Base-by-base conservation (phyloP, 1,140 invertebrate genomes). In the Drosophila ficusphila region DNA sequence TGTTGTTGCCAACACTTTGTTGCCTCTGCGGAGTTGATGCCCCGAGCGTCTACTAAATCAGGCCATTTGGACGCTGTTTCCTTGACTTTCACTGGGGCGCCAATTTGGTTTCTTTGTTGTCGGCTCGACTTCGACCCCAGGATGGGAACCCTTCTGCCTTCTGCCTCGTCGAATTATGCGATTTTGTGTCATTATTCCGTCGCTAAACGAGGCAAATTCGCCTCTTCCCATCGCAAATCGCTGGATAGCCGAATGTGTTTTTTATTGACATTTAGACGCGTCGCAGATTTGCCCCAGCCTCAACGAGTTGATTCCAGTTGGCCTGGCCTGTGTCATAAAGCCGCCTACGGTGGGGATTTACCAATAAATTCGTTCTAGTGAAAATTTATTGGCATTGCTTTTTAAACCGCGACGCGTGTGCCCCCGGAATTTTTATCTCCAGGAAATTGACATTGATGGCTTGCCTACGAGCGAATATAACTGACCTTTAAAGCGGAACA, bases 341-440 rank as follows among this genome's bases (percentile, higher is more conserved):
- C 65, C 44, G 39, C 34, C 33, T 60, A 38, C 11, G 56, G 42
- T 21, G 58, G 46, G 70, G 79, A 79, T 79, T 85, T 86, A 53
- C 77, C 82, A 89, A 86, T 86, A 88, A 86, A 88, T 86, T 82
- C 83, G 64, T 82, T 86, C 83, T 86, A 86, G 82, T 86, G 82
- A 86, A 86, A 86, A 86, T 86, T 86, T 86, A 86, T 82, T 77
- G 74, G 34, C 82, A 86, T 86, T 88, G 83, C 64, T 74, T 86
- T 86, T 86, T 86, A 86, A 86, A 86, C 73, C 82, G 77, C 82
- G 82, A 73, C 64, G 82, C 82, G 77, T 88, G 82, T 78, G 73
- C 41, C 74, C 61, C 39, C 36, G 36, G 16, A 48, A 18, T 48
- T 86, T 86, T 76, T 81, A 86, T 86, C 54, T 68, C 61, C 54